phyloP scores from a whole-genome alignment of 2,113 vertebrate genomes.

The Onychorhynchus coronatus region DNA sequence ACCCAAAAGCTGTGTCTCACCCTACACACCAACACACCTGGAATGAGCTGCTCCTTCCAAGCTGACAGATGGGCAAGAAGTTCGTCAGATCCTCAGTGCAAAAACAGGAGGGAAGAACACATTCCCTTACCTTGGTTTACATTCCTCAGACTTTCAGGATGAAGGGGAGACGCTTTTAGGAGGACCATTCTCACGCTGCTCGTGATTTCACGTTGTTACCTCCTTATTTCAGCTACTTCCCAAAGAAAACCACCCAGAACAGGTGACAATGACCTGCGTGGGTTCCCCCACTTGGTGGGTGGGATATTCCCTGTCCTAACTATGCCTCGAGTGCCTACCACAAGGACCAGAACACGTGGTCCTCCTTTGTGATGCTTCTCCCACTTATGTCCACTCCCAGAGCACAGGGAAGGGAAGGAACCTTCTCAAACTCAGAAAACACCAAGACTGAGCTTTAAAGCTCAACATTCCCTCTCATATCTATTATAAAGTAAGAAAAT shows the following conservation, averaged over 20 bases:
- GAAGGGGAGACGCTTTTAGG: not conserved
- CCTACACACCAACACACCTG: accelerated
- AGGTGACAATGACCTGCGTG: accelerated
- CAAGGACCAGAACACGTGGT: accelerated
- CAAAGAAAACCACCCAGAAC: not conserved
- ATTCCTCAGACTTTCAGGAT: not conserved
- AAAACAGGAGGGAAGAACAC: not conserved
- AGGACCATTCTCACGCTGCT: accelerated
- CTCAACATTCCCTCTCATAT: not conserved
- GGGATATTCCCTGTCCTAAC: not conserved
- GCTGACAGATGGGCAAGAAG: no score
- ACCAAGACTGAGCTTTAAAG: not conserved
- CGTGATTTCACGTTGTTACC: accelerated
- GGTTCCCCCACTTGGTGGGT: not conserved
- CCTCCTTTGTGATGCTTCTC: not conserved
- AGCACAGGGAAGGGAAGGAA: not conserved
- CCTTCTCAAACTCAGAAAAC: not conserved
- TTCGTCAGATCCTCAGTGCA: not conserved
- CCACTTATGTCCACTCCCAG: not conserved
- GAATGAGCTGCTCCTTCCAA: not conserved
- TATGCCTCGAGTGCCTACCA: not conserved
- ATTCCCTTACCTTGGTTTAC: not conserved
- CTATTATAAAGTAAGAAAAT: not conserved
- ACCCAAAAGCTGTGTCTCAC: no score
- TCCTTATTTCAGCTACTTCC: not conserved